Evolutionary conservation across 1,140 invertebrate species (phyloP), one percentile per base, ranked within the genome.

Genomic region (Seison nebaliae): DNA sequence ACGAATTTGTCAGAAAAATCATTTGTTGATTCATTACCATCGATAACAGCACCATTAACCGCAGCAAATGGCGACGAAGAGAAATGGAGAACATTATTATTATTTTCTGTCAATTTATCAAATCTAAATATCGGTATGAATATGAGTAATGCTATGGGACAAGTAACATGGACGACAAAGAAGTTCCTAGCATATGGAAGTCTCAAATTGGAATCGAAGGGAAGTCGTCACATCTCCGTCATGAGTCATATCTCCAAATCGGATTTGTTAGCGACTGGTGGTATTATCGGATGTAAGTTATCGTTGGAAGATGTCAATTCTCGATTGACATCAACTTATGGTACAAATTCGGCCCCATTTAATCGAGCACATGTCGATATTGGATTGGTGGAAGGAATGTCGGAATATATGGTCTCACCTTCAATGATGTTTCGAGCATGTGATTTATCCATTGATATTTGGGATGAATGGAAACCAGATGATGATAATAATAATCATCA

Each of bases 111-210:
- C 8, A 91, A 88, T 60, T 78, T 93, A 48, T 83, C 79, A 4
- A 72, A 75, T 46, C 62, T 93, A 16, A 84, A 88, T 56, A 75
- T 93, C 12, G 78, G 86, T 49, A 88, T 93, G 75, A 91, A 91
- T 57, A 94, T 94, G 78, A 80, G 81, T 14, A 93, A 91, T 53
- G 81, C 91, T 1, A 91, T 91, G 77, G 84, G 84, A 15, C 33
- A 35, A 16, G 29, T 44, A 14, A 16, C 6, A 32, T 16, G 30
- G 26, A 26, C 31, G 16, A 32, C 37, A 22, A 12, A 17, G 8
- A 26, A 26, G 7, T 8, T 31, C 17, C 17, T 2, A 15, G 14
- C 29, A 16, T 15, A 12, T 4, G 14, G 12, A 3, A 2, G 32
- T 2, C 16, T 35, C 9, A 18, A 2, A 35, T 16, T 35, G 16